phyloP scores from a whole-genome alignment of 2,888 invertebrate species.

The Drosophila rubida region DNA sequence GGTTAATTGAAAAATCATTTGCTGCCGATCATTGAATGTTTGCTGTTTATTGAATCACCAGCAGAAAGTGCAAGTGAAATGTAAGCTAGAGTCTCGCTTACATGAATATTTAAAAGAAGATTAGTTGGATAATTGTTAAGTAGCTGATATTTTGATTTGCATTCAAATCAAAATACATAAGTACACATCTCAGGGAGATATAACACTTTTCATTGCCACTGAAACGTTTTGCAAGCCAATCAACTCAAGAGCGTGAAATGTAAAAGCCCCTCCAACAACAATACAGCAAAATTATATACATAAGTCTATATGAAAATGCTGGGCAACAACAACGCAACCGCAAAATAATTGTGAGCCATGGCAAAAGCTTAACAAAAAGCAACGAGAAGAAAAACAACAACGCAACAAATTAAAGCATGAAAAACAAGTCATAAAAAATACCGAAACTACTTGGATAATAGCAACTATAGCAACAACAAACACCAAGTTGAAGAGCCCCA shows the following conservation, averaged over 20 bases:
- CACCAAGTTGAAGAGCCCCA: conserved; percentile 42
- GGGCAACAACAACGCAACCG: conserved; percentile 20
- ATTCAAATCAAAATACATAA: not conserved
- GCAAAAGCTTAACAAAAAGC: conserved; percentile 43
- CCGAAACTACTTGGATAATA: conserved; percentile 50
- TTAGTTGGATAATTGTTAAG: not conserved
- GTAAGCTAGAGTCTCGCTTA: no score
- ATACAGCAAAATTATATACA: conserved; percentile 10
- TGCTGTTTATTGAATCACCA: conserved; percentile 42
- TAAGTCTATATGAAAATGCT: conserved; percentile 23
- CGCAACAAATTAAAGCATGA: conserved; percentile 75
- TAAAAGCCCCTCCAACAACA: conserved; percentile 43
- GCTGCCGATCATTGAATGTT: conserved; percentile 35
- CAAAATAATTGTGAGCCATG: conserved; percentile 51
- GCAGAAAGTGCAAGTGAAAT: conserved; percentile 68
- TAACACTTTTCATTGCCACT: conserved; percentile 68
- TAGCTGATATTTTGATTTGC: not conserved
- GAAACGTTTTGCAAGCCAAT: conserved; percentile 71
- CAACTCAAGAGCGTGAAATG: conserved; percentile 77
- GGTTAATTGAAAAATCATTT: conserved; percentile 62
- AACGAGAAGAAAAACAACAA: conserved; percentile 47
- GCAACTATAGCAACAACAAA: conserved; percentile 29
- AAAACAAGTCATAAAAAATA: conserved; percentile 70
- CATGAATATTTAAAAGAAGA: no score
- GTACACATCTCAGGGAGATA: conserved; percentile 1